Base-by-base conservation (phyloP, 2,888 invertebrate species). In the Heteromurus nitidus region DNA sequence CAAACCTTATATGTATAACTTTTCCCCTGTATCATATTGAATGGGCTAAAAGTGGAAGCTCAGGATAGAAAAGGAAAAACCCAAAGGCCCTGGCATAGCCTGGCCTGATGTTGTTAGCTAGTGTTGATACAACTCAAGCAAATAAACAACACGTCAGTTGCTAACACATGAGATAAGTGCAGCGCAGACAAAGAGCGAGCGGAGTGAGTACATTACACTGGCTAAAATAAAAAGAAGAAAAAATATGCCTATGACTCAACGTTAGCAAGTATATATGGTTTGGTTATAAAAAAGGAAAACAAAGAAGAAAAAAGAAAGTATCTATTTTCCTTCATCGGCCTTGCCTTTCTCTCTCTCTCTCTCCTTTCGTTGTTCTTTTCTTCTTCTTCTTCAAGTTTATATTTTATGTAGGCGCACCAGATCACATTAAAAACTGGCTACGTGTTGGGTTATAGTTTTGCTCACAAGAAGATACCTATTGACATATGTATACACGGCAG, bases 121-220 rank as follows among this genome's bases (percentile, higher is more conserved):
- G 55, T 55, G 64, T 36, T 36, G 64, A 64, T 64, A 36, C 42
- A 42, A 64, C 42, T 31, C 22, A 36, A 64, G 30, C 20, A 31
- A 36, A 64, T 36, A 64, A 64, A 64, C 64, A 31, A 64, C 64
- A 64, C 64, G 36, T 64, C 64, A 31, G 36, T 64, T 64, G 64
- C 22, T 20, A 64, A 42, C 36, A 7, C 36, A 36, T 20, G 36
- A 64, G 42, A 18, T 36, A 64, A 55, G 55, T 55, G 55, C 55
- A 55, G 24, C 55, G n/a, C 24, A 24, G 7, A 55, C 55, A 55
- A 55, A 53, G 20, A 55, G 55, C 18, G 50, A 50, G 20, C n/a
- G 44, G 13, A n/a, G 2, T 2, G 13, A n/a, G 44, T 44, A 44
- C 47, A 7, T 47, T 50, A 55, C 11, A 36, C 36, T n/a, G 16